A percentile compares a stretch with the other conserved stretches of the same genome.
These are phyloP conservation scores for Lucilia sericata DNA, from an alignment of 1,140 invertebrate species.

Conservation along the genomic window DNA sequence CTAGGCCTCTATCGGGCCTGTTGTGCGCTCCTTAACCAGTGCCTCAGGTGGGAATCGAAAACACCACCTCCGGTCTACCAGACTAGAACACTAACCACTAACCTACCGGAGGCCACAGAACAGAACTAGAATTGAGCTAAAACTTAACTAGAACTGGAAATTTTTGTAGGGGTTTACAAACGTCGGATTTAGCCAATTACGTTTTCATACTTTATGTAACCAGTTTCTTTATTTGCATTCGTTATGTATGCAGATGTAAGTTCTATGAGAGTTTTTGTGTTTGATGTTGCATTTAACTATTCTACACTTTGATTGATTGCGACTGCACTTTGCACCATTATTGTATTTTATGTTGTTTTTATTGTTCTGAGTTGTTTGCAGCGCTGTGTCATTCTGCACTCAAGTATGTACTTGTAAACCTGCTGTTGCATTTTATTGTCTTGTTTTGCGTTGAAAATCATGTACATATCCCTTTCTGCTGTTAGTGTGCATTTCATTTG, in stretches of 20 bases:
- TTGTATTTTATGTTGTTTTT: too few species aligned
- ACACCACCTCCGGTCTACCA: too few species aligned
- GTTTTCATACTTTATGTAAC: too few species aligned
- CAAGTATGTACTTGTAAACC: slow-evolving; percentile 7
- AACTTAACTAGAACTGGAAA: too few species aligned
- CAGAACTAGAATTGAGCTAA: too few species aligned
- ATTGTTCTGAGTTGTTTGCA: background rate
- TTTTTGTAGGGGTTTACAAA: too few species aligned
- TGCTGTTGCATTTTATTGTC: slow-evolving; percentile 35
- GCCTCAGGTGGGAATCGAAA: too few species aligned
- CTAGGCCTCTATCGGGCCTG: too few species aligned
- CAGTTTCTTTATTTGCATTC: background rate
- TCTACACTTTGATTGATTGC: slow-evolving; percentile 35
- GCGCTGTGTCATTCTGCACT: background rate
- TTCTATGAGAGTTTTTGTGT: background rate
- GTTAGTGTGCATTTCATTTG: background rate
- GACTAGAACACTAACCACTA: too few species aligned
- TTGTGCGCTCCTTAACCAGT: too few species aligned
- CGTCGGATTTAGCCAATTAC: too few species aligned
- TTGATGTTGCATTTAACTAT: slow-evolving; percentile 27
- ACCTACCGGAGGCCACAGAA: too few species aligned
- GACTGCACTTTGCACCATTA: slow-evolving; percentile 37
- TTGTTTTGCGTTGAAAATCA: slow-evolving; percentile 26
- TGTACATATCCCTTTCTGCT: background rate
- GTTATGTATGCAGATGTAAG: background rate